phyloP scores from a whole-genome alignment of 2,797 vertebrate genomes.

The Acridotheres tristis region DNA sequence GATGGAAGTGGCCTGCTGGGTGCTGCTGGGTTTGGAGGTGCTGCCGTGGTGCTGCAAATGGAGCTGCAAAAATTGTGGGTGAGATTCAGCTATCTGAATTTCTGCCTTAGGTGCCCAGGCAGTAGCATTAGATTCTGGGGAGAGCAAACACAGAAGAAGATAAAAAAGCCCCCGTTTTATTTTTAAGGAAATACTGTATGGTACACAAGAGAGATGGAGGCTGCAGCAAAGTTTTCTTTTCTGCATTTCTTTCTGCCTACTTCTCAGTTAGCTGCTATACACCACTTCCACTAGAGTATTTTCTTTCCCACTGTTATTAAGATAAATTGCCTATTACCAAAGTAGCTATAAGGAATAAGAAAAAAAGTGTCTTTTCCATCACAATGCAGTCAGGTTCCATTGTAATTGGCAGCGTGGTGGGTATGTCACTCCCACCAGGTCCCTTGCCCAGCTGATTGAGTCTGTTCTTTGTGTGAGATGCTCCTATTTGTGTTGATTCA shows the following conservation, averaged over 20 bases:
- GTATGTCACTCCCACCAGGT: neutral
- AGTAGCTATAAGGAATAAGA: neutral
- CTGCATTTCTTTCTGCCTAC: neutral
- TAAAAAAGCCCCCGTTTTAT: neutral
- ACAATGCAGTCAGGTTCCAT: neutral
- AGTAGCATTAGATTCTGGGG: neutral
- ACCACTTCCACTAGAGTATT: slow-evolving; percentile 1
- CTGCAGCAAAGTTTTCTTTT: neutral
- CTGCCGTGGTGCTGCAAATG: neutral
- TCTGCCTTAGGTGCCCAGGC: neutral
- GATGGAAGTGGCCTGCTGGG: neutral
- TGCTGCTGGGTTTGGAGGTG: neutral
- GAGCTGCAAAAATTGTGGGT: neutral
- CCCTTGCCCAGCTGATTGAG: neutral
- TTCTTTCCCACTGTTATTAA: slow-evolving; percentile 12
- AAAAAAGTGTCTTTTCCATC: slow-evolving; percentile 3
- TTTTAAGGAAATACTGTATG: neutral
- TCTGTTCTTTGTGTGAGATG: slow-evolving; percentile 14
- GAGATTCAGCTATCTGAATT: neutral
- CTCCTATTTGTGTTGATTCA: neutral
- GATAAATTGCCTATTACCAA: slow-evolving; percentile 41
- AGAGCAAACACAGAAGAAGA: neutral
- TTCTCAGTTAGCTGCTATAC: neutral
- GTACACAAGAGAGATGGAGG: neutral
- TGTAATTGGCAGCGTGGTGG: neutral